Base-by-base conservation (phyloP, 2,113 vertebrate species). In the Stomatorhinus ivindoensis region DNA sequence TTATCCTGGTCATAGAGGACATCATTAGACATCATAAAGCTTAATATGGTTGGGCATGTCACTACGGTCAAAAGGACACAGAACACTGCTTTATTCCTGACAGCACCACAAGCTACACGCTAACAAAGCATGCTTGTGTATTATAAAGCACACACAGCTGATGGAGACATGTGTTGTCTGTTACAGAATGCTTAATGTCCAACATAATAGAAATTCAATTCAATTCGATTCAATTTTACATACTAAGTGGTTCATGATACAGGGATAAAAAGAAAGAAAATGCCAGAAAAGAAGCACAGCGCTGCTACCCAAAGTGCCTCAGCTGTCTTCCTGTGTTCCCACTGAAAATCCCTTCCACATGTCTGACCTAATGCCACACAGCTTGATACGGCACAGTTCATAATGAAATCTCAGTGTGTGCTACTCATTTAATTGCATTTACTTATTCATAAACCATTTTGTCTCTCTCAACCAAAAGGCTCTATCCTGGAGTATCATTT, bases 351-450 rank as follows among this genome's bases (percentile, higher is more conserved):
- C 42, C 44, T 48, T 7, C 27, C 83, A 83, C 47, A 10, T 76
- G 85, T 83, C 24, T 89, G 83, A 87, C 87, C 73, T 55, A 89
- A 48, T n/a, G 88, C 90, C 69, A 89, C 92, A 90, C 39, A 89
- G 69, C 21, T 89, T 80, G 90, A 93, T 90, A 35, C 73, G 6
- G n/a, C 39, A 39, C 61, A 86, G 86, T 89, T 90, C 89, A 42
- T 19, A 42, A 88, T 90, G 87, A 83, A 91, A 73, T 91, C 51
- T 48, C 80, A 21, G 87, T 58, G 87, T 89, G 85, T 69, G 47
- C 53, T 86, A 84, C 55, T 53, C 86, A 65, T 13, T 47, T 17
- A 6, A 17, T 27, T 35, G 46, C 8, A 76, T 80, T 50, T 39
- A 88, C 39, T 76, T 89, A 85, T 86, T 89, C 85, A 88, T 65